phyloP scores from a whole-genome alignment of 2,888 invertebrate species.

The Lymantria monacha region DNA sequence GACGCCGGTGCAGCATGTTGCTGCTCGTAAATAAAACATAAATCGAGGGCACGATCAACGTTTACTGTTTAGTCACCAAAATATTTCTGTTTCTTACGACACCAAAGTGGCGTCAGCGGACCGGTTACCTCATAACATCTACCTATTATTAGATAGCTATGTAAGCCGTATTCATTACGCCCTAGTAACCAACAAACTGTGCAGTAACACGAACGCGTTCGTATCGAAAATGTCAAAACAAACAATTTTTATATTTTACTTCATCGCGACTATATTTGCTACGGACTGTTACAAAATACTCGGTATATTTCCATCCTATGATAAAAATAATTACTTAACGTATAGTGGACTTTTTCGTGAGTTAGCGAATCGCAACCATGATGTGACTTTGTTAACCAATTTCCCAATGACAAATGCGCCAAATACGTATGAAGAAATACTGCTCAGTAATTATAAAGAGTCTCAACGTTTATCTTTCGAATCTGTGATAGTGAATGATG shows the following conservation, averaged over 20 bases:
- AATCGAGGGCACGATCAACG: constrained; percentile 70
- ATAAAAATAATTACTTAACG: constrained; percentile 76
- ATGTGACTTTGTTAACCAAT: constrained; percentile 79
- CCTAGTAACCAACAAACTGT: constrained; percentile 68
- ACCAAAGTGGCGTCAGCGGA: constrained; percentile 58
- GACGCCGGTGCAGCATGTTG: constrained; percentile 44
- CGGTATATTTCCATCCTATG: constrained; percentile 78
- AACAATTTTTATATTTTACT: constrained; percentile 46
- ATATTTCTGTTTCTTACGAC: constrained; percentile 75
- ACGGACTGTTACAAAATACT: constrained; percentile 72
- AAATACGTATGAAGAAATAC: constrained; percentile 79
- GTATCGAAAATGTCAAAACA: constrained; percentile 56
- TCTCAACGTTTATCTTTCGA: constrained; percentile 71
- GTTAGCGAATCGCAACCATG: constrained; percentile 75
- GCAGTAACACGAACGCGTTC: constrained; percentile 61
- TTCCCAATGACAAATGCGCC: constrained; percentile 72
- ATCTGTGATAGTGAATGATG: constrained; percentile 72
- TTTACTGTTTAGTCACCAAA: constrained; percentile 53
- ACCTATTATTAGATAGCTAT: constrained; percentile 77
- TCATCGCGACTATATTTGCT: constrained; percentile 53
- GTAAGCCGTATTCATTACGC: constrained; percentile 55
- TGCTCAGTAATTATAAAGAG: constrained; percentile 66
- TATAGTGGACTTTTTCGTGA: constrained; percentile 76
- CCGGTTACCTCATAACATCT: constrained; percentile 75
- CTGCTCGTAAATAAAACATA: constrained; percentile 36